Percentiles rank a stretch among this genome's conserved stretches.
phyloP scores from a whole-genome alignment of 2,888 invertebrate species.

The Sylvicola cinctus region DNA sequence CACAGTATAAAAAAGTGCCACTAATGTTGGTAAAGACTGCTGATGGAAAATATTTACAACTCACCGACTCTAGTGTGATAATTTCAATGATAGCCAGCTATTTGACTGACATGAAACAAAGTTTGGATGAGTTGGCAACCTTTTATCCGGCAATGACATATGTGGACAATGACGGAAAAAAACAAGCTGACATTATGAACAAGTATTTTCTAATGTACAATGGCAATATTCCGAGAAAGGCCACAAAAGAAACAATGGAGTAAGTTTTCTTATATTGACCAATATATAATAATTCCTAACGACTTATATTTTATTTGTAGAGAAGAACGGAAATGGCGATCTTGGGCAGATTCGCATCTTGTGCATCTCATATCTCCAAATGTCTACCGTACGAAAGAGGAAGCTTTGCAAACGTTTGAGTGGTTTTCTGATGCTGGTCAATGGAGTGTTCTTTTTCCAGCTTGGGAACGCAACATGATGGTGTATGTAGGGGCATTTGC shows the following conservation, averaged over 20 bases:
- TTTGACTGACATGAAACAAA: conserved; percentile 33
- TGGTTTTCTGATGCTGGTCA: conserved; percentile 88
- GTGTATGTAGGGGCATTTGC: conserved; percentile 82
- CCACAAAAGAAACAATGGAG: conserved; percentile 33
- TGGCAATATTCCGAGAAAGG: conserved; percentile 29
- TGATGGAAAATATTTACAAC: conserved; percentile 53
- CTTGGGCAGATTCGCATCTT: conserved; percentile 80
- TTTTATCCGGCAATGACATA: conserved; percentile 55
- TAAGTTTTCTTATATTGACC: conserved; percentile 20
- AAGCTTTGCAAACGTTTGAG: conserved; percentile 77
- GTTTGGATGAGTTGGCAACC: conserved; percentile 46
- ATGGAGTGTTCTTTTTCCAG: conserved; percentile 76
- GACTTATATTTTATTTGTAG: conserved; percentile 29
- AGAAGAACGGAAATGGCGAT: conserved; percentile 84
- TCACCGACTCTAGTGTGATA: conserved; percentile 88
- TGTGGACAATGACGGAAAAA: conserved; percentile 43
- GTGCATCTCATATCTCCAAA: conserved; percentile 93
- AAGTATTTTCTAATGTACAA: conserved; percentile 76
- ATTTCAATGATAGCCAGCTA: conserved; percentile 71
- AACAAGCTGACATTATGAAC: conserved; percentile 58
- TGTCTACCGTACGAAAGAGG: conserved; percentile 69
- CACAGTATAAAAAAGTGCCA: conserved; percentile 86
- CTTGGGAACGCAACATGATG: conserved; percentile 68
- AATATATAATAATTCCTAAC: neutral
- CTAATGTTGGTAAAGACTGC: conserved; percentile 57